Percentiles rank a stretch among this genome's conserved stretches.
Evolutionary conservation across 2,888 invertebrate genomes (phyloP).

Genomic region (Candidula unifasciata): DNA sequence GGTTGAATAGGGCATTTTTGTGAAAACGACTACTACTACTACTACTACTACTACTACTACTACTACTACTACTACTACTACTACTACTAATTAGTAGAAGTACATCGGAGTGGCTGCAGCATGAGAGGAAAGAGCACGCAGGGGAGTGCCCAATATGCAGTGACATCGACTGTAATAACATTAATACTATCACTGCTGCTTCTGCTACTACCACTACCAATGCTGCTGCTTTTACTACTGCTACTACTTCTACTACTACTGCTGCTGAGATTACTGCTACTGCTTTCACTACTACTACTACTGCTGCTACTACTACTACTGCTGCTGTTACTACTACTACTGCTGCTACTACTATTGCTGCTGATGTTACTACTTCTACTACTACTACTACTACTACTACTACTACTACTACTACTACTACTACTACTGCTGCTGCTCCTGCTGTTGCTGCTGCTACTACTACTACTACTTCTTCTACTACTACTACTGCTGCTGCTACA

Average conservation of each 20-base stretch:
- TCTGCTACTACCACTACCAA: too few relatives aligned
- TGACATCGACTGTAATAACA: background rate
- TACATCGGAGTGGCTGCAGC: too few relatives aligned
- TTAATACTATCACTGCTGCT: background rate
- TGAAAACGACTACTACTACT: too few relatives aligned
- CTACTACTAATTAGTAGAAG: too few relatives aligned
- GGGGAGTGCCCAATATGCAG: too few relatives aligned
- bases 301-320: background rate
- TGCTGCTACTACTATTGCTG: background rate
- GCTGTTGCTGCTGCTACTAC: background rate
- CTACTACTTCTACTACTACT: too few relatives aligned
- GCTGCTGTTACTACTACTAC: background rate
- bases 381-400: background rate
- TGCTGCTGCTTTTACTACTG: too few relatives aligned
- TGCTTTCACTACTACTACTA: background rate
- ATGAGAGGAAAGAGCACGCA: too few relatives aligned
- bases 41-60: too few relatives aligned
- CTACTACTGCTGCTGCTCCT: background rate
- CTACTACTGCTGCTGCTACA: background rate
- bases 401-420: background rate
- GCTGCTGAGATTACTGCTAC: too few relatives aligned
- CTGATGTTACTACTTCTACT: background rate
- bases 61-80: too few relatives aligned
- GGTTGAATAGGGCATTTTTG: too few relatives aligned
- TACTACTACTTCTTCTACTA: background rate